These are phyloP conservation scores for Cantharis lateralis DNA, from an alignment of 2,888 invertebrate species.

Conservation along the genomic window DNA sequence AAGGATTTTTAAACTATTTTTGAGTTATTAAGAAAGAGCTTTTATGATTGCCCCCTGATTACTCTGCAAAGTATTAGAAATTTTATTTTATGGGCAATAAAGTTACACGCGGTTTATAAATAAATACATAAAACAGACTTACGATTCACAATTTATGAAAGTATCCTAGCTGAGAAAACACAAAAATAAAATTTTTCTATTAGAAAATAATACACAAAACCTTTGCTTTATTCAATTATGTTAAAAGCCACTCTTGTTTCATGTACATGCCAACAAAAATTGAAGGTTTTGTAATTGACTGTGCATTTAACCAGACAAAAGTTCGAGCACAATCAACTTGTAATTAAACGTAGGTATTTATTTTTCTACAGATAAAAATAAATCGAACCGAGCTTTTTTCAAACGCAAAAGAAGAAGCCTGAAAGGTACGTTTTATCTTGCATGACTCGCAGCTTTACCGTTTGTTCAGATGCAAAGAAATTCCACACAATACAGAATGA, in stretches of 20 bases:
- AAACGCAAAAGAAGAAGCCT: neutral
- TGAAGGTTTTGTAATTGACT: neutral
- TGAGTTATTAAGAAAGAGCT: neutral
- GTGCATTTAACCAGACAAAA: neutral
- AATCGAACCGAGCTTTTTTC: neutral
- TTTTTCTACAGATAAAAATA: neutral
- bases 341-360: neutral
- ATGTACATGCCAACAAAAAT: neutral
- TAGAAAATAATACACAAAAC: neutral
- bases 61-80: neutral
- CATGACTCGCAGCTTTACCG: neutral
- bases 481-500: neutral
- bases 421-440: neutral
- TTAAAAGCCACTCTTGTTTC: neutral
- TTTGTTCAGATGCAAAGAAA: neutral
- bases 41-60: neutral
- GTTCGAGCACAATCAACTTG: neutral
- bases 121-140: neutral
- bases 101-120: neutral
- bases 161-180: neutral
- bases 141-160: neutral
- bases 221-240: neutral
- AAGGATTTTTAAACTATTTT: neutral
- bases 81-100: neutral
- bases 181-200: neutral